phyloP scores from a whole-genome alignment of 2,113 vertebrate species.

The Varanus salvator region DNA sequence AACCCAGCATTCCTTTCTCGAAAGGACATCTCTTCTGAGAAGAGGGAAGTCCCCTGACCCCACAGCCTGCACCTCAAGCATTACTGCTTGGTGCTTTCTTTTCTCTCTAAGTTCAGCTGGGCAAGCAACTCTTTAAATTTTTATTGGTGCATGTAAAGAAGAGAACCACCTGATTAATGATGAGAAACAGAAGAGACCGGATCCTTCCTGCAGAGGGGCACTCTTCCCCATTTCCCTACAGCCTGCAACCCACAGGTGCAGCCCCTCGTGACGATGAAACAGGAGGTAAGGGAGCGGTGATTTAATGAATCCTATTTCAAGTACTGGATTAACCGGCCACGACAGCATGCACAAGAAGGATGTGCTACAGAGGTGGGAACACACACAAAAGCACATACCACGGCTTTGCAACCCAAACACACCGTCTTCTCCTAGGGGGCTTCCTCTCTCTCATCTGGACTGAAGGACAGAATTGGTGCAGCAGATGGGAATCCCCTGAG shows the following conservation, averaged over 20 bases:
- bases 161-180: not conserved
- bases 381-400: not conserved
- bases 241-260: conserved; percentile 5
- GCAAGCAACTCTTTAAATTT: accelerated
- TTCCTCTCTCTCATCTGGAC: conserved; percentile 27
- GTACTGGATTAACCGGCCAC: conserved; percentile 49
- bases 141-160: not conserved
- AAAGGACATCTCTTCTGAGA: not conserved
- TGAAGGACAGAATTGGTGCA: conserved; percentile 58
- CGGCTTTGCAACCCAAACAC: not conserved
- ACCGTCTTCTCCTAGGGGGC: conserved; percentile 37
- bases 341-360: not conserved
- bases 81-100: not conserved
- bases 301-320: conserved; percentile 39
- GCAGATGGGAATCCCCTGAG: conserved; percentile 75
- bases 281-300: conserved; percentile 31
- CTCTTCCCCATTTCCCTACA: not conserved
- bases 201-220: not conserved
- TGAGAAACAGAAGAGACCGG: not conserved
- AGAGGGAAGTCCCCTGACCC: not conserved
- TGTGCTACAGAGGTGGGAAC: not conserved
- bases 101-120: accelerated
- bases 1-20: conserved; percentile 36
- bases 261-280: not conserved
- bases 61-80: not conserved